phyloP scores from a whole-genome alignment of 23 tunicate genomes.

The Botrylloides violaceus region DNA sequence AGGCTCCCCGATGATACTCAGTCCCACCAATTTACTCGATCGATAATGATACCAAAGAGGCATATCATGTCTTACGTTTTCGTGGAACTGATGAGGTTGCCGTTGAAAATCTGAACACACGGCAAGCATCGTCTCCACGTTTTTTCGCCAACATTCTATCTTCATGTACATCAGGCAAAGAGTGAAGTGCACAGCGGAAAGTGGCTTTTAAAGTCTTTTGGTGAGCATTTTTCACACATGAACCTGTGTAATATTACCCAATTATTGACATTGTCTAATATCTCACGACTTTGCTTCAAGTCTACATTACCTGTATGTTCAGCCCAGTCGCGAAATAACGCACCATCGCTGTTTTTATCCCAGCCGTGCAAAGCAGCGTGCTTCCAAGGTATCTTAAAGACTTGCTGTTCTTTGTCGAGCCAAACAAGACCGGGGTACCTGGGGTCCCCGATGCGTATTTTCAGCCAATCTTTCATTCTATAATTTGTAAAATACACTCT shows the following conservation, averaged over 20 bases:
- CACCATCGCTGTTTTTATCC: slow-evolving; percentile 72
- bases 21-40: too few relatives aligned
- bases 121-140: slow-evolving; percentile 88
- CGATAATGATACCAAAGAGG: too few relatives aligned
- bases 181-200: slow-evolving; percentile 87
- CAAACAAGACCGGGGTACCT: slow-evolving; percentile 72
- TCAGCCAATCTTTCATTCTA: slow-evolving; percentile 90
- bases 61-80: slow-evolving; percentile 6
- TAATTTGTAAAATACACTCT: neutral
- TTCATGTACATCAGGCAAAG: slow-evolving; percentile 54
- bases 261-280: neutral
- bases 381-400: slow-evolving; percentile 91
- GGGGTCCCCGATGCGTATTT: slow-evolving; percentile 54
- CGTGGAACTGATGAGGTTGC: neutral
- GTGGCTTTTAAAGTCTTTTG: slow-evolving; percentile 84
- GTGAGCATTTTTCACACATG: slow-evolving; percentile 41
- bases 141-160: slow-evolving; percentile 34
- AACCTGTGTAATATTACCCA: slow-evolving; percentile 29
- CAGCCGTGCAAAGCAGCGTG: slow-evolving; percentile 93
- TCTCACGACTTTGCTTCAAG: too few relatives aligned
- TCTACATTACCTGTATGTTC: slow-evolving; percentile 76
- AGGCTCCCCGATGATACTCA: too few relatives aligned
- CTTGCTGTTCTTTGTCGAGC: slow-evolving; percentile 38
- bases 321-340: slow-evolving; percentile 79
- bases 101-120: slow-evolving; percentile 59